Base-by-base conservation (phyloP, 1,140 invertebrate genomes). In the Euwallacea similis region DNA sequence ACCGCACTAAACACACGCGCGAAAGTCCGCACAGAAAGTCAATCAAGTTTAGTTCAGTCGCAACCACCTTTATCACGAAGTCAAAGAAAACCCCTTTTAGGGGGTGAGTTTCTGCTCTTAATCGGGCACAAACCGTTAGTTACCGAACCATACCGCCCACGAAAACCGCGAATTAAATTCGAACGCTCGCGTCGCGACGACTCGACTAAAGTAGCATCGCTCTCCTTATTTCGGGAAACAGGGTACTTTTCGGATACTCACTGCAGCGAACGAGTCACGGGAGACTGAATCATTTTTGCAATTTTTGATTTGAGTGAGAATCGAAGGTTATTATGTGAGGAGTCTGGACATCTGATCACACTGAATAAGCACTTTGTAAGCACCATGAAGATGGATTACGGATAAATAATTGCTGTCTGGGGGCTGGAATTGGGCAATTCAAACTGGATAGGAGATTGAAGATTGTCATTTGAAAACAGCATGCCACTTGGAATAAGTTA, bases 211-310 rank as follows among this genome's bases (percentile, higher is more conserved):
- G 71, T 73, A 55, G 61, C 43, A 33, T 65, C 61, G 13, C 54
- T 71, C 75, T 75, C 73, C 72, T 76, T 77, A 76, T 77, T 75
- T 77, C 64, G 70, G 75, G 76, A 77, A 74, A 76, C 76, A 65
- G 73, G 66, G 71, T 73, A 74, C 66, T 75, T 61, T 61, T 77
- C 66, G 62, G 75, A 63, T 69, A 47, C 21, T 59, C 54, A 50
- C 54, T 66, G 66, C 66, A 67, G 65, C 53, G 56, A 47, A 69
- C 56, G 13, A 62, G 67, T 69, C 67, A 69, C 56, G 56, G 21
- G 67, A 63, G 42, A 61, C 58, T 69, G 67, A 69, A 62, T 69
- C 67, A 69, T 61, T 69, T 69, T 63, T 42, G 55, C 42, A 15
- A 59, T 16, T 58, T 61, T 58, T 68, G 46, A 58, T 42, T 65